Evolutionary conservation across 2,888 invertebrate species (phyloP), one percentile per base, ranked within the genome.

Genomic region (Platerodrilus igneus): DNA sequence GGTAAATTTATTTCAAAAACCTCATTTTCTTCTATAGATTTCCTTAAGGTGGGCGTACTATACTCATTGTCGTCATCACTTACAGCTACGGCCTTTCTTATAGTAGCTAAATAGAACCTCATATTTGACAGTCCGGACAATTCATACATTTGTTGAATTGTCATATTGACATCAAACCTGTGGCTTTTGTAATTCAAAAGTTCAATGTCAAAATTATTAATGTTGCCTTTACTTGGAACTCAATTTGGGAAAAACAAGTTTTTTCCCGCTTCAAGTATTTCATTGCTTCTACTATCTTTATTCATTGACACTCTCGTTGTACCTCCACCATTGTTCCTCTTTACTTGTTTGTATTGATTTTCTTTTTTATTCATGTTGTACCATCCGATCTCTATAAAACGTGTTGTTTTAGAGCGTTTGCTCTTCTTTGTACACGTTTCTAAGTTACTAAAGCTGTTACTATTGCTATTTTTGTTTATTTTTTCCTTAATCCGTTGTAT

Each of bases 101-200:
- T n/a, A n/a, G 32, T 32, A 3, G 32, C 32, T 10, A 32, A 32
- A 32, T 32, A 32, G 11, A 32, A 32, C 14, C 32, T 19, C 10
- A 32, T 8, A 6, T 6, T 32, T 9, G 20, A 7, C 3, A 32
- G n/a, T 4, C 2, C n/a, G 3, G 32, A 18, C 5, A 21, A 11
- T 10, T 20, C 19, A 17, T 18, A 32, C 4, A 32, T 32, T 32
- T 32, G 20, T 21, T 32, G 3, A 6, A 32, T 21, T n/a, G 32
- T 32, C 8, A 32, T 5, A 3, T 19, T 6, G 4, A 2, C 7
- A 21, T 32, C 17, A 4, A 19, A 3, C 20, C 11, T 4, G 21
- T 32, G 8, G 7, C 19, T 19, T 21, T 32, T 32, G 14, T 5
- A 32, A 11, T 32, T 21, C 7, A 14, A 21, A 3, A 32, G 17